Conservation (phyloP, 1,140 invertebrate species). For the Frieseomelitta varia region DNA sequence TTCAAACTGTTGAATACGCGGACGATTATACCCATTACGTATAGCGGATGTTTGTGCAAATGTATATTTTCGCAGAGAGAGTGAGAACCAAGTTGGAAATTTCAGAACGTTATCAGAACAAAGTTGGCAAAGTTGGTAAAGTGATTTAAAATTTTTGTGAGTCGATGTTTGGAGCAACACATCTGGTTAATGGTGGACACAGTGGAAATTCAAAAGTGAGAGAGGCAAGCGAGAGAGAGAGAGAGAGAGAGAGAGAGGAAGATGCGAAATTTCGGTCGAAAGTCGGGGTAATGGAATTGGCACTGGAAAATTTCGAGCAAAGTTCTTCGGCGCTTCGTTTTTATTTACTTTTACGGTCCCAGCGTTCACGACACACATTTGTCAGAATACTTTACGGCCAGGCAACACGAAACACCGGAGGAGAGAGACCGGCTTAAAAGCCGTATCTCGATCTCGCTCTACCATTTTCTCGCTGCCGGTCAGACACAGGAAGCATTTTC, state of each 20-base stretch:
- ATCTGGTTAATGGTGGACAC: not conserved
- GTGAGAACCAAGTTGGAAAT: too few species aligned
- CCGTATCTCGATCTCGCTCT: not conserved
- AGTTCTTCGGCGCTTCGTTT: not conserved
- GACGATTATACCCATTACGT: too few species aligned
- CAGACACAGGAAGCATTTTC: conserved; percentile 13
- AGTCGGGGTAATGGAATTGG: not conserved
- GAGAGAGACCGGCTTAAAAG: not conserved
- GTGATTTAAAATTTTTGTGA: too few species aligned
- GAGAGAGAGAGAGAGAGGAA: not conserved
- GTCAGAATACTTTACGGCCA: not conserved
- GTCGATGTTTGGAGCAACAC: too few species aligned
- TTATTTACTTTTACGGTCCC: not conserved
- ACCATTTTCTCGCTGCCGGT: not conserved
- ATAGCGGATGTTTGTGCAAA: too few species aligned
- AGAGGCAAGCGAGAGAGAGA: too few species aligned
- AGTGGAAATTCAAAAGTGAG: not conserved
- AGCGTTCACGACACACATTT: not conserved
- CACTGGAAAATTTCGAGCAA: not conserved
- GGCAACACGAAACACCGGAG: conserved; percentile 2
- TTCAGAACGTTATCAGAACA: too few species aligned
- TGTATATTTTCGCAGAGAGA: too few species aligned
- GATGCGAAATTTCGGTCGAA: not conserved
- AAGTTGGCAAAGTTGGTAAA: too few species aligned
- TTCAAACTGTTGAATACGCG: too few species aligned